phyloP scores from a whole-genome alignment of 1,140 invertebrate genomes.

The Dufourea novaeangliae region DNA sequence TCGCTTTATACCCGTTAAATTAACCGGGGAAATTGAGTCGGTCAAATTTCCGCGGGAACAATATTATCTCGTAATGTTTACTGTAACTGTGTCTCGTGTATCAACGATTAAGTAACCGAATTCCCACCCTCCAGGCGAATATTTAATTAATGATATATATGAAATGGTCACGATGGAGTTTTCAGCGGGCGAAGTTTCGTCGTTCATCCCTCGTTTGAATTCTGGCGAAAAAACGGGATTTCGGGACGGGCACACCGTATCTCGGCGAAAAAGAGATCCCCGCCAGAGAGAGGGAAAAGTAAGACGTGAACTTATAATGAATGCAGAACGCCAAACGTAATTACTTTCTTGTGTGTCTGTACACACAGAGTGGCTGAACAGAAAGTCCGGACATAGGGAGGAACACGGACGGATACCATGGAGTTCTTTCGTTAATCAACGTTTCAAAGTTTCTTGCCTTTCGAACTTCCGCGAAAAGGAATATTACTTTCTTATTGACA shows the following conservation, averaged over 20 bases:
- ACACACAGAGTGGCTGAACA: not conserved
- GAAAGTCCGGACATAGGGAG: not conserved
- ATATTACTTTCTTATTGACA: conserved; percentile 48
- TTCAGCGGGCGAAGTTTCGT: not conserved
- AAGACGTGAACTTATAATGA: conserved; percentile 43
- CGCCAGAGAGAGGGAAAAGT: not conserved
- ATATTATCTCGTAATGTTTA: no score
- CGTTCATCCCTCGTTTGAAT: not conserved
- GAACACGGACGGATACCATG: conserved; percentile 4
- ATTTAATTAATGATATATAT: not conserved
- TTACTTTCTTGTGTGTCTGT: conserved; percentile 34
- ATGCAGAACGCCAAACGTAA: conserved; percentile 37
- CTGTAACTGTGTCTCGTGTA: not conserved
- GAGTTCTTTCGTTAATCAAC: conserved; percentile 49
- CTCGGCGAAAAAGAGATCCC: not conserved
- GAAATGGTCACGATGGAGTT: not conserved
- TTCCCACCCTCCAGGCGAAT: not conserved
- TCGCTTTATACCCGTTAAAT: not conserved
- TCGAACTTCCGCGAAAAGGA: conserved; percentile 15
- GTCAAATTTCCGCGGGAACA: not conserved
- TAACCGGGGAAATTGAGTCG: not conserved
- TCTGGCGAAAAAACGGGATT: not conserved
- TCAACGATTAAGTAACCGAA: not conserved
- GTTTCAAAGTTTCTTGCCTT: conserved; percentile 31
- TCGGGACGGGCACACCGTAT: not conserved